These are phyloP conservation scores for Schizothorax lantsangensis DNA, from an alignment of 2,797 vertebrate species.

Conservation along the genomic window DNA sequence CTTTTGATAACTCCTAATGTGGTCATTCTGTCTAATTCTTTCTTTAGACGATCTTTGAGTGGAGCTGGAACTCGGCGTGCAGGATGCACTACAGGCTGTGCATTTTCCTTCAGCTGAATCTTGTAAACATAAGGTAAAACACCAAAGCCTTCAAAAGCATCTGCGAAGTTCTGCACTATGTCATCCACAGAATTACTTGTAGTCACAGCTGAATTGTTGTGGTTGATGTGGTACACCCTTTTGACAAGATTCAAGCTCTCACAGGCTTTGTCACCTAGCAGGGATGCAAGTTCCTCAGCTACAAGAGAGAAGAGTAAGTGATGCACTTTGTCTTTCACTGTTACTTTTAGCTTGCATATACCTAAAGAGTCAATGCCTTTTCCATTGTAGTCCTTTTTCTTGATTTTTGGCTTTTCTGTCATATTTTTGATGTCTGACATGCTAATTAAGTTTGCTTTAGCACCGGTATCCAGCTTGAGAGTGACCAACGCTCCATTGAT, in stretches of 20 bases:
- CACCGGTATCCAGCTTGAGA: slow-evolving; percentile 45
- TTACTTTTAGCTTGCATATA: background rate
- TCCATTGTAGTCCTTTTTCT: slow-evolving; percentile 50
- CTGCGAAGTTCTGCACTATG: slow-evolving; percentile 18
- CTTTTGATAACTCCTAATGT: background rate
- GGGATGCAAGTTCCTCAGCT: slow-evolving; percentile 19
- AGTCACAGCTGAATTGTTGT: background rate
- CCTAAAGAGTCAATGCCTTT: slow-evolving; percentile 34
- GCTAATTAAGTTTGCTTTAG: slow-evolving; percentile 46
- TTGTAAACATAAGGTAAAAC: slow-evolving; percentile 45
- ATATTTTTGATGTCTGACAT: slow-evolving; percentile 39
- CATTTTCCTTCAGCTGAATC: slow-evolving; percentile 44
- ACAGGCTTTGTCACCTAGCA: slow-evolving; percentile 15
- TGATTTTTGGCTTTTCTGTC: slow-evolving; percentile 49
- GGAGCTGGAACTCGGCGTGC: slow-evolving; percentile 29
- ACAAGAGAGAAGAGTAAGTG: slow-evolving; percentile 4
- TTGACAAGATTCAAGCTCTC: background rate
- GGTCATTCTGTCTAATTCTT: background rate
- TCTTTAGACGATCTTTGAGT: background rate
- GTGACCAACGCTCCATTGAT: slow-evolving; percentile 31
- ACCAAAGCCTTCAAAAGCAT: slow-evolving; percentile 48
- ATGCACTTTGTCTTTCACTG: slow-evolving; percentile 2
- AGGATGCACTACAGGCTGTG: slow-evolving; percentile 45
- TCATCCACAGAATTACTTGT: background rate
- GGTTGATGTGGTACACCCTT: background rate